Base-by-base conservation (phyloP, 1,140 invertebrate species). In the Callitettix versicolor region DNA sequence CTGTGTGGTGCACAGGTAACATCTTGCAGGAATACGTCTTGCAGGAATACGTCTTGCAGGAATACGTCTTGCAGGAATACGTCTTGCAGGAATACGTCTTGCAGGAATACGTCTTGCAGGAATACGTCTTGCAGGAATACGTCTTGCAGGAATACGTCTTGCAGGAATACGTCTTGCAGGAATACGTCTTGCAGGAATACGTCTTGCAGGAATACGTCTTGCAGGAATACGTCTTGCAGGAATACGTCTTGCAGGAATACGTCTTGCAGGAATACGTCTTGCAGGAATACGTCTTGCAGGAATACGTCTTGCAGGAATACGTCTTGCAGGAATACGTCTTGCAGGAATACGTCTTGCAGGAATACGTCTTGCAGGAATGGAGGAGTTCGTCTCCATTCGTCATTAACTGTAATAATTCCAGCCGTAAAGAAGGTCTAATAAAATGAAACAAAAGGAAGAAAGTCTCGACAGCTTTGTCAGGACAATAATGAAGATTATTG, bases 21-120 rank as follows among this genome's bases (percentile, higher is more conserved):
- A 54, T 44, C 33, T 54, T 26, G 52, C 15, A 18, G 52, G n/a
- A 30, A 54, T 44, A 54, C n/a, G n/a, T 44, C 33, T 54, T 26
- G 52, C 15, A 18, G 52, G n/a, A 30, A 54, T 44, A 44, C 52
- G 44, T 44, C 33, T 54, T 26, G 52, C 15, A 18, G 52, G n/a
- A 30, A 54, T 44, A 44, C 52, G 44, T 44, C 33, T 54, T 26
- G 52, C 15, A 18, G 52, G n/a, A 30, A 54, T 44, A 44, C 52
- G 44, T 44, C 33, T 54, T 26, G 52, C 15, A 18, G 52, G n/a
- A 30, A 54, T 44, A 44, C 52, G 44, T 44, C 33, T 54, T 26
- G 52, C 15, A 18, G 52, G n/a, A 30, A 54, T 44, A 44, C 52
- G 44, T 44, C 33, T 54, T 26, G 52, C 15, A 18, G 52, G n/a